Evolutionary conservation across 2,113 vertebrate genomes (phyloP), one percentile per base, ranked within the genome.

Genomic region (Atrichornis clamosus): DNA sequence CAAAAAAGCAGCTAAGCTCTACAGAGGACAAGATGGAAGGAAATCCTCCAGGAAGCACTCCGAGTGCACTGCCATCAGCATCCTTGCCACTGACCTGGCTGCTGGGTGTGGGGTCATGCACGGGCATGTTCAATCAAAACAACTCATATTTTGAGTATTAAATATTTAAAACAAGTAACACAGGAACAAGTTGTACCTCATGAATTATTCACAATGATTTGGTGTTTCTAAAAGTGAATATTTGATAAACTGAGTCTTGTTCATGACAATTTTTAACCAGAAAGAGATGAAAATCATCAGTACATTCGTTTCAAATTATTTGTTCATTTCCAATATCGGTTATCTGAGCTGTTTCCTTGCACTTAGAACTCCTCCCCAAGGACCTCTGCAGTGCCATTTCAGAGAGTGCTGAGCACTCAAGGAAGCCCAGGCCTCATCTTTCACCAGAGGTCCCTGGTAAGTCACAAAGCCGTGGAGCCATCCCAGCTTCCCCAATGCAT

Each of bases 401-500:
- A 53, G 49, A 28, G 22, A 33, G 19, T 0, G 3, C 32, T 41
- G 15, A 5, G 20, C 4, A 6, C 10, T 6, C 0, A 1, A 8
- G 10, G 15, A 18, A 82, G 11, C 8, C 22, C 37, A 33, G 26
- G 13, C 4, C 23, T 6, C 28, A 0, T 13, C 0, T 0, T 9
- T 41, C 30, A 11, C 7, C 32, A 0, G 0, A 12, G 26, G 8
- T 13, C 12, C 24, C 9, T 5, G 46, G 13, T 10, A 46, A 18
- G 32, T 0, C 2, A 1, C 27, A 30, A 59, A 63, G 20, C 18
- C 2, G 0, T 1, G 11, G 50, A 30, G 27, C 30, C 20, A 4
- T 5, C 14, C 13, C 2, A 1, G 11, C 18, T 47, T 47, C 15
- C 24, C 17, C 0, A 0, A 4, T 5, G 47, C 6, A 3, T 1